phyloP scores from a whole-genome alignment of 2,888 invertebrate genomes.

The Hofmannophila pseudospretella region DNA sequence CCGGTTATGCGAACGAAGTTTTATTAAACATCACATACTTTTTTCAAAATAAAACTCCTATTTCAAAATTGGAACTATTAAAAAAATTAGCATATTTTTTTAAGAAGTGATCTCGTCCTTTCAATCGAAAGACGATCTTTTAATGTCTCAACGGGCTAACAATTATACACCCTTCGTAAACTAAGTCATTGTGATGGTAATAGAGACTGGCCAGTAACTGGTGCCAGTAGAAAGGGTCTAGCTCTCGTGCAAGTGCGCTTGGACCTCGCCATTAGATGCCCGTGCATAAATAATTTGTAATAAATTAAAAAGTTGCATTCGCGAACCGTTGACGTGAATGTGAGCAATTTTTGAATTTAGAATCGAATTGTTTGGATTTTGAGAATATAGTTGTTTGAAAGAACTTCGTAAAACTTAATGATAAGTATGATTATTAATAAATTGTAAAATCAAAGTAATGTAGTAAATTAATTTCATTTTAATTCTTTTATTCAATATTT shows the following conservation, averaged over 20 bases:
- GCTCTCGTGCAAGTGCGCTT: constrained; percentile 44
- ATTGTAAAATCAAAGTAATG: too few relatives aligned
- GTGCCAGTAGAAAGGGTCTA: constrained; percentile 33
- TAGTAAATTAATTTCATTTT: too few relatives aligned
- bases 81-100: not conserved
- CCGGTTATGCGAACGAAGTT: too few relatives aligned
- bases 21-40: too few relatives aligned
- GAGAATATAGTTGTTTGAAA: too few relatives aligned
- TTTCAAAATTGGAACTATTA: not conserved
- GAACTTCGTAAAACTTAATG: too few relatives aligned
- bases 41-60: not conserved
- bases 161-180: constrained; percentile 43
- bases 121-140: constrained; percentile 1
- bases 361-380: too few relatives aligned
- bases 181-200: constrained; percentile 58
- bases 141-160: constrained; percentile 20
- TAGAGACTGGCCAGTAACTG: constrained; percentile 17
- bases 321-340: constrained; percentile 4
- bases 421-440: too few relatives aligned
- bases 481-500: too few relatives aligned
- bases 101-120: too few relatives aligned
- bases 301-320: constrained; percentile 18
- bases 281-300: constrained; percentile 64
- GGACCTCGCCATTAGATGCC: constrained; percentile 53
- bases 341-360: too few relatives aligned